These are phyloP conservation scores for Rhynchotus rufescens DNA, from an alignment of 2,797 vertebrate genomes.

Conservation along the genomic window DNA sequence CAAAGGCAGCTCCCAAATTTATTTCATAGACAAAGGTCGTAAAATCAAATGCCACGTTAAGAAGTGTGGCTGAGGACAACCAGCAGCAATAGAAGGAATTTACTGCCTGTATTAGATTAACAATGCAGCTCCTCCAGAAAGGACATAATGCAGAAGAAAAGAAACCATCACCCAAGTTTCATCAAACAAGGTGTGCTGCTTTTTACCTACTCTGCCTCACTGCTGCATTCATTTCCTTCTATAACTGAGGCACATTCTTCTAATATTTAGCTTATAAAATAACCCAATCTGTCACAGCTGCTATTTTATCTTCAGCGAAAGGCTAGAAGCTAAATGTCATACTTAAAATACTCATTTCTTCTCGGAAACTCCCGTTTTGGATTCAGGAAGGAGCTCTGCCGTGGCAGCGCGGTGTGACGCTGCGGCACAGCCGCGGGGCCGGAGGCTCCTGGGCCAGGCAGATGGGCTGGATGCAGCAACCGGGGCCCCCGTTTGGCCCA, in stretches of 20 bases:
- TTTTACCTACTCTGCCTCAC: background rate
- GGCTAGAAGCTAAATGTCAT: conserved; percentile 35
- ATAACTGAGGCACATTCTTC: conserved; percentile 12
- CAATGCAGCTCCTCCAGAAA: conserved; percentile 1
- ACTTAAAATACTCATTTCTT: background rate
- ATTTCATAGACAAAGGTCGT: background rate
- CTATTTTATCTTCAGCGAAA: background rate
- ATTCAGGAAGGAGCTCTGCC: background rate
- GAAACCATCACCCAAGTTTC: conserved; percentile 10
- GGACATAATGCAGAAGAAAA: conserved; percentile 3
- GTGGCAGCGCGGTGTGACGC: accelerated
- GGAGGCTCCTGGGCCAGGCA: background rate
- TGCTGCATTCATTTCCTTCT: conserved; percentile 1
- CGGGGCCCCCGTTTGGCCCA: background rate
- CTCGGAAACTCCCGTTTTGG: background rate
- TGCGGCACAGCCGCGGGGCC: accelerated
- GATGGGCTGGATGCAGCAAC: background rate
- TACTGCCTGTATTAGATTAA: conserved; percentile 8
- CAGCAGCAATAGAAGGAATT: conserved; percentile 11
- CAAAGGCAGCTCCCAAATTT: background rate
- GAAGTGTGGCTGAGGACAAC: background rate
- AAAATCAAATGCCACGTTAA: background rate
- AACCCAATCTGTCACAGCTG: background rate
- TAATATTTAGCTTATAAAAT: conserved; percentile 42
- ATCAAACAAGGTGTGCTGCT: background rate